phyloP scores from a whole-genome alignment of 2,888 invertebrate genomes.

The Lithophane socia region DNA sequence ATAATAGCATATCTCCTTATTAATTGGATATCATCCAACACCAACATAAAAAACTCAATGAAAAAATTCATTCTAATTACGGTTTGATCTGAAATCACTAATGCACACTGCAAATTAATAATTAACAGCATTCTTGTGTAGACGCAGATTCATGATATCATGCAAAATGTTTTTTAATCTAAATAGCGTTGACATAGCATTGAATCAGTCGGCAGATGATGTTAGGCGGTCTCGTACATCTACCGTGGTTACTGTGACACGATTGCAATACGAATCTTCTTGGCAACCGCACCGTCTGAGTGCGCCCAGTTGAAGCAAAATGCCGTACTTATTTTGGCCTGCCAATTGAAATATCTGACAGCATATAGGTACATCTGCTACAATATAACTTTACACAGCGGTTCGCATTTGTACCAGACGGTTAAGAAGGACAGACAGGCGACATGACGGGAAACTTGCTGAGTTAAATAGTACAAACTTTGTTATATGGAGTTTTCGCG shows the following conservation, averaged over 20 bases:
- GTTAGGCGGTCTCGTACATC: slow-evolving; percentile 63
- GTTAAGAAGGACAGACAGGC: slow-evolving; percentile 68
- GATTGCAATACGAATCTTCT: slow-evolving; percentile 88
- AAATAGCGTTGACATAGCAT: slow-evolving; percentile 40
- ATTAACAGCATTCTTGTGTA: slow-evolving; percentile 23
- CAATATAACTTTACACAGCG: slow-evolving; percentile 72
- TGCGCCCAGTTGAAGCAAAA: slow-evolving; percentile 89
- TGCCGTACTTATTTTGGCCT: slow-evolving; percentile 90
- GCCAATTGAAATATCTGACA: slow-evolving; percentile 87
- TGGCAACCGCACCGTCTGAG: slow-evolving; percentile 81
- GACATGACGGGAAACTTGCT: slow-evolving; percentile 70
- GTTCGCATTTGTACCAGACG: slow-evolving; percentile 72
- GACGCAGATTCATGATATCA: slow-evolving; percentile 17
- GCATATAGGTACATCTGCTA: slow-evolving; percentile 73
- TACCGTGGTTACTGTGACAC: slow-evolving; percentile 75
- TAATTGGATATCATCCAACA: slow-evolving; percentile 59
- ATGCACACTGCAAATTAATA: slow-evolving; percentile 12
- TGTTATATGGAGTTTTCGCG: slow-evolving; percentile 72
- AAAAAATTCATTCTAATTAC: slow-evolving; percentile 21
- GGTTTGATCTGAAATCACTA: slow-evolving; percentile 14
- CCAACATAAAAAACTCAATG: slow-evolving; percentile 26
- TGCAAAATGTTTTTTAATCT: slow-evolving; percentile 25
- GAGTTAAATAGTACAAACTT: slow-evolving; percentile 61
- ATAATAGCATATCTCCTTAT: slow-evolving; percentile 21
- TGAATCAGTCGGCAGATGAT: slow-evolving; percentile 51